Percentiles rank a stretch among this genome's conserved stretches.
Evolutionary conservation across 2,113 vertebrate genomes (phyloP).

Genomic region (Promerops cafer): DNA sequence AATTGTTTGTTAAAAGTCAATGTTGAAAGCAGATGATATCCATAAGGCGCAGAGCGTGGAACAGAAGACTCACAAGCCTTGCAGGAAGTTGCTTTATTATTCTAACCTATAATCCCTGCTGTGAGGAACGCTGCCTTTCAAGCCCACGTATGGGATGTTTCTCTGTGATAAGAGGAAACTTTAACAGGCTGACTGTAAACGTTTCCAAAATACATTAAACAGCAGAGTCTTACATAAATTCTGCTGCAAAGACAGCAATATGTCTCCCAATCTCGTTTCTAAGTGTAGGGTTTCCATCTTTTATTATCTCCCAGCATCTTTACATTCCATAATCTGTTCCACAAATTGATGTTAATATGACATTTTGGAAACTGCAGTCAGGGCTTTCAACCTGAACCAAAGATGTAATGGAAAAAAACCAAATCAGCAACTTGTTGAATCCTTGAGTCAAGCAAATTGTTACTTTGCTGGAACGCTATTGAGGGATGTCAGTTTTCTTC

Average conservation of each 20-base stretch:
- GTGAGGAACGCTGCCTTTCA: neutral
- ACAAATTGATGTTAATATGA: neutral
- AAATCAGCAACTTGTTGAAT: constrained; percentile 28
- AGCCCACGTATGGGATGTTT: constrained; percentile 19
- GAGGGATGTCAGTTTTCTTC: neutral
- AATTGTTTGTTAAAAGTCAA: neutral
- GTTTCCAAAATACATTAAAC: neutral
- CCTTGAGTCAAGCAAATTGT: constrained; percentile 13
- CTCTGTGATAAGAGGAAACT: constrained; percentile 25
- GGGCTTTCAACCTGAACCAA: neutral
- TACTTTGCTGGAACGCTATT: neutral
- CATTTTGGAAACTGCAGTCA: neutral
- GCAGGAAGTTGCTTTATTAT: constrained; percentile 44
- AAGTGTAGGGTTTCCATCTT: neutral
- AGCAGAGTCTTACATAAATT: neutral
- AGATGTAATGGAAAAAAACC: neutral
- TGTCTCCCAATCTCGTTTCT: neutral
- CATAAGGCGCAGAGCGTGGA: neutral
- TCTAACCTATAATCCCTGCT: constrained; percentile 20
- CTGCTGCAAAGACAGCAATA: neutral
- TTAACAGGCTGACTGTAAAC: neutral
- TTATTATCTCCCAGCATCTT: neutral
- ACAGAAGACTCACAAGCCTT: constrained; percentile 24
- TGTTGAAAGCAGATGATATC: constrained; percentile 28
- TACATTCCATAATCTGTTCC: neutral